A percentile compares a stretch with the other conserved stretches of the same genome.
phyloP scores from a whole-genome alignment of 1,140 invertebrate species.

The Zaprionus davidi region DNA sequence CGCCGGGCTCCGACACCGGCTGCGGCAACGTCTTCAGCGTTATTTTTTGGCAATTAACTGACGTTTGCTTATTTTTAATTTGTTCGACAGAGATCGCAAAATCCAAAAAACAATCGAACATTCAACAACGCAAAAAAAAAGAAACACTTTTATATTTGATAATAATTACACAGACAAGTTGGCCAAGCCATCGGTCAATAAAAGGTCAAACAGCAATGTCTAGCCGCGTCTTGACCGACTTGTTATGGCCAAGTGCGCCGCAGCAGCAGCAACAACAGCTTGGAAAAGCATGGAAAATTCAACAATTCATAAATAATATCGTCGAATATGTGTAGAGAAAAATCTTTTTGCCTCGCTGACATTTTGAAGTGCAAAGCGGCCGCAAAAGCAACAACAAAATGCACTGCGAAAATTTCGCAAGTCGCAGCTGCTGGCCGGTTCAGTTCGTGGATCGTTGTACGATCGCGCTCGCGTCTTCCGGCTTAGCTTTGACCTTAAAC shows the following conservation, averaged over 20 bases:
- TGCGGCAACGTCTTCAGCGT: constrained; percentile 24
- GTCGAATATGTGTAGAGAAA: constrained; percentile 49
- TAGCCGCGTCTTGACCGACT: constrained; percentile 74
- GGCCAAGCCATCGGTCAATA: constrained; percentile 57
- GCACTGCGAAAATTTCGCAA: constrained; percentile 69
- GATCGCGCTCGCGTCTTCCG: constrained; percentile 54
- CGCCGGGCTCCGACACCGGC: neutral
- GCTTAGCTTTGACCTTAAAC: constrained; percentile 75
- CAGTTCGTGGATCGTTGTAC: neutral
- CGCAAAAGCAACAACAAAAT: neutral
- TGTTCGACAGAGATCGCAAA: constrained; percentile 52
- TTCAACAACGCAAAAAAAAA: constrained; percentile 24
- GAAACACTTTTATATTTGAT: constrained; percentile 66
- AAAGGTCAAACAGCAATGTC: constrained; percentile 79
- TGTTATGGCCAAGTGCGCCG: constrained; percentile 79
- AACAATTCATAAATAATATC: constrained; percentile 78
- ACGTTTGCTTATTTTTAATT: constrained; percentile 74
- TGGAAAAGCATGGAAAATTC: constrained; percentile 31
- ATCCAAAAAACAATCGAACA: constrained; percentile 1
- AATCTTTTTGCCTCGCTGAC: constrained; percentile 64
- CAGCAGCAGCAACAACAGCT: neutral
- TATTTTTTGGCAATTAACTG: constrained; percentile 63
- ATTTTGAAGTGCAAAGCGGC: constrained; percentile 74
- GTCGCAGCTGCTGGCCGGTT: constrained; percentile 34
- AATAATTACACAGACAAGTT: constrained; percentile 67